Evolutionary conservation across 2,888 invertebrate species (phyloP).

Genomic region (Ischnura elegans): DNA sequence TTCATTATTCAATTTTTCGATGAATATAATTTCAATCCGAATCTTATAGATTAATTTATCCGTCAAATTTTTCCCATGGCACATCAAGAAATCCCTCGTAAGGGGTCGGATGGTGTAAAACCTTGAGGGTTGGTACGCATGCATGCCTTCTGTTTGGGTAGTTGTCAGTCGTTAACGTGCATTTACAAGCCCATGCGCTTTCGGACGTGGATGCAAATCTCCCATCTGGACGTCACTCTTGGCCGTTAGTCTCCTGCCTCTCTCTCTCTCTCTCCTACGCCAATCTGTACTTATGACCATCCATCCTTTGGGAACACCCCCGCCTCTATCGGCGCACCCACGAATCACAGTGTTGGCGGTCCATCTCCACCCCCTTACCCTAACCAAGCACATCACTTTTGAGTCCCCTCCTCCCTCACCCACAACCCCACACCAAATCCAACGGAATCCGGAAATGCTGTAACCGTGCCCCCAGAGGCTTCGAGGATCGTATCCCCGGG

Average conservation of each 20-base stretch:
- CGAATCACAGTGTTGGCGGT: background rate
- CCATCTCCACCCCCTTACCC: background rate
- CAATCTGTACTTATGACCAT: background rate
- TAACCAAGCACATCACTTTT: no score
- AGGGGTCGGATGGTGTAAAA: background rate
- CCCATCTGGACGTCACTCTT: background rate
- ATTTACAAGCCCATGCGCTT: conserved; percentile 14
- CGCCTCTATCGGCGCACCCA: background rate
- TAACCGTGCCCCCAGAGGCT: background rate
- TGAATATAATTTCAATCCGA: no score
- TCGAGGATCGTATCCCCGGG: conserved; percentile 4
- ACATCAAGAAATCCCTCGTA: no score
- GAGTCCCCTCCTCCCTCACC: background rate
- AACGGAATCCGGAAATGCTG: conserved; percentile 39
- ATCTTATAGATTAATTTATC: no score
- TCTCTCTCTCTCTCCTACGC: background rate
- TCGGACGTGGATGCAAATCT: conserved; percentile 47
- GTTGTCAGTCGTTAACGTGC: conserved; percentile 55
- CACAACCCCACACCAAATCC: background rate
- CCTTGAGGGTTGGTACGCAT: background rate
- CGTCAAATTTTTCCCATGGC: no score
- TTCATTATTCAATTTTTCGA: no score
- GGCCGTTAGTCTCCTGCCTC: background rate
- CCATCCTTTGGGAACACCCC: background rate
- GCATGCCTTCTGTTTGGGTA: background rate